phyloP scores from a whole-genome alignment of 1,140 invertebrate genomes.

The Metopolophium dirhodum region DNA sequence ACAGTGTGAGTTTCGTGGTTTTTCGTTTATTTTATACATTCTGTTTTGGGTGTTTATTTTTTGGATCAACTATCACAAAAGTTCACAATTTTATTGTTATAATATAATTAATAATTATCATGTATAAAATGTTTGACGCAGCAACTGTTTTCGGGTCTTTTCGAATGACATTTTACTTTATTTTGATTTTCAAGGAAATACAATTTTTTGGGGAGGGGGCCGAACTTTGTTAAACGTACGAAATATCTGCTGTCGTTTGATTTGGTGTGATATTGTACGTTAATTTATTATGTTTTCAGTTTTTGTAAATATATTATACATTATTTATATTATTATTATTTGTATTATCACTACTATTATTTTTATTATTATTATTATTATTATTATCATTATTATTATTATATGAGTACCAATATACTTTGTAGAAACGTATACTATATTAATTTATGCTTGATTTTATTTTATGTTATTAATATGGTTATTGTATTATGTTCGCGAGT shows the following conservation, averaged over 20 bases:
- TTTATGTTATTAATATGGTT: neutral
- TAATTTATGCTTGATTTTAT: neutral
- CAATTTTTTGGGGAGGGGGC: neutral
- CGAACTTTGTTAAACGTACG: neutral
- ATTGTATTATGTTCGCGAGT: neutral
- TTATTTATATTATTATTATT: conserved; percentile 29
- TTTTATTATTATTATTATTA: conserved; percentile 18
- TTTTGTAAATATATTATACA: neutral
- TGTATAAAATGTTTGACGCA: neutral
- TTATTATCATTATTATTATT: neutral
- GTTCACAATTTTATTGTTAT: neutral
- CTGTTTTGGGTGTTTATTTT: no score
- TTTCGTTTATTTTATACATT: no score
- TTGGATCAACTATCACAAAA: neutral
- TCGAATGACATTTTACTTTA: neutral
- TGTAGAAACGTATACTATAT: neutral
- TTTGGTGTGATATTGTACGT: neutral
- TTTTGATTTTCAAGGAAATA: neutral
- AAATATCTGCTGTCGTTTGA: neutral
- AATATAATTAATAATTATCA: neutral
- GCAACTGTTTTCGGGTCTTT: neutral
- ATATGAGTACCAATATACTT: neutral
- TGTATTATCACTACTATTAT: neutral
- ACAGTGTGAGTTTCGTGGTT: neutral
- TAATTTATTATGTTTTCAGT: neutral